A percentile compares a stretch with the other conserved stretches of the same genome.
Evolutionary conservation across 2,888 invertebrate species (phyloP).

Genomic region (Philereme vetulata): DNA sequence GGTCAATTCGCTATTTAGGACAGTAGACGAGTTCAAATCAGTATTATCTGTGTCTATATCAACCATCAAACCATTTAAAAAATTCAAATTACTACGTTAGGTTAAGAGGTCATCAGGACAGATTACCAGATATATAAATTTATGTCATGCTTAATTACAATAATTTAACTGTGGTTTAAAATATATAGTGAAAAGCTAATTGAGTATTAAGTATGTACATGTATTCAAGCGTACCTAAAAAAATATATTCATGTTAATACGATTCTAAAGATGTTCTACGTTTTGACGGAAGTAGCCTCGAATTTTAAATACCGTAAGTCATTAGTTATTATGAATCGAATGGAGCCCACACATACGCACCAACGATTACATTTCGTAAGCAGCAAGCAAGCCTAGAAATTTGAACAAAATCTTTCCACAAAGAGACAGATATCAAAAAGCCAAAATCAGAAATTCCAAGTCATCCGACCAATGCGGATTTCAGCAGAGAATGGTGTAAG

Average conservation of each 20-base stretch:
- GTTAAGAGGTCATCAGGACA: slow-evolving; percentile 18
- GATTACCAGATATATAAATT: slow-evolving; percentile 3
- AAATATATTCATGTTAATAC: slow-evolving; percentile 9
- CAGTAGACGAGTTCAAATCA: slow-evolving; percentile 9
- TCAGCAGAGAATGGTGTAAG: background rate
- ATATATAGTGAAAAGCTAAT: slow-evolving; percentile 1
- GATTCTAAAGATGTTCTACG: slow-evolving; percentile 6
- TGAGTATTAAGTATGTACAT: background rate
- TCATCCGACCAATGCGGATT: background rate
- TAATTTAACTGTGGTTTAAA: slow-evolving; percentile 5
- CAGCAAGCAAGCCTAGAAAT: too few species aligned
- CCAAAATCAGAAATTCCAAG: background rate
- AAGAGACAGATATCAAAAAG: background rate
- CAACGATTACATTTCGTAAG: too few species aligned
- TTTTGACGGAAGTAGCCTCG: slow-evolving; percentile 17
- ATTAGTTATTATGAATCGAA: background rate
- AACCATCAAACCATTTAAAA: slow-evolving; percentile 6
- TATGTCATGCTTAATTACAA: slow-evolving; percentile 4
- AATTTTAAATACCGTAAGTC: background rate
- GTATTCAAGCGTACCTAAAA: background rate
- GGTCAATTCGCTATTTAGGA: slow-evolving; percentile 10
- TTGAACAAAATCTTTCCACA: background rate
- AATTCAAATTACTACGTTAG: slow-evolving; percentile 2
- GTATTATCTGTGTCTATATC: background rate
- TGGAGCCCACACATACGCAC: too few species aligned